phyloP scores from a whole-genome alignment of 2,797 vertebrate genomes.

The Eleutherodactylus coqui region DNA sequence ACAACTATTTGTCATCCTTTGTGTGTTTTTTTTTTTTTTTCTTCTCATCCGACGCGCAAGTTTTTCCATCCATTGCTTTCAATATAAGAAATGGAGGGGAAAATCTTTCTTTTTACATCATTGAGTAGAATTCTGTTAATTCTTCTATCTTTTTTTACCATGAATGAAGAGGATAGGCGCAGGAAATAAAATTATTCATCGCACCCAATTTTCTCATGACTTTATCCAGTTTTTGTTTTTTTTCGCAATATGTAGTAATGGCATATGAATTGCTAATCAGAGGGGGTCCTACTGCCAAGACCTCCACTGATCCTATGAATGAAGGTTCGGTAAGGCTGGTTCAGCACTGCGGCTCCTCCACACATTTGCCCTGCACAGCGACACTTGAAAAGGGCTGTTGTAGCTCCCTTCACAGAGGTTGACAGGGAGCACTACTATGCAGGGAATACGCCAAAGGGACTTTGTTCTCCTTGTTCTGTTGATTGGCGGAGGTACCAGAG shows the following conservation, averaged over 20 bases:
- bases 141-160: background rate
- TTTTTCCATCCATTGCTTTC: background rate
- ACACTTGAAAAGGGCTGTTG: background rate
- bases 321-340: background rate
- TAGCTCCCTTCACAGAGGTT: background rate
- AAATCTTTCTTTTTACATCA: background rate
- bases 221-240: no score
- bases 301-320: background rate
- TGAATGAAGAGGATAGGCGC: background rate
- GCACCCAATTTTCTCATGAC: no score
- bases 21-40: background rate
- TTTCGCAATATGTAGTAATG: background rate
- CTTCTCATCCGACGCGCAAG: background rate
- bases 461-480: background rate
- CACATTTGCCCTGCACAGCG: background rate
- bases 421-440: background rate
- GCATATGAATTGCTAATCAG: background rate
- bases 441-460: background rate
- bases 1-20: constrained; percentile 1
- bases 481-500: background rate
- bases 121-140: background rate
- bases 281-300: background rate
- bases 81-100: background rate
- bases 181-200: background rate
- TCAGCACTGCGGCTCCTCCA: background rate